These are phyloP conservation scores for Scolanthus callimorphus DNA, from an alignment of 92 coral and sea anemone species.

Conservation along the genomic window DNA sequence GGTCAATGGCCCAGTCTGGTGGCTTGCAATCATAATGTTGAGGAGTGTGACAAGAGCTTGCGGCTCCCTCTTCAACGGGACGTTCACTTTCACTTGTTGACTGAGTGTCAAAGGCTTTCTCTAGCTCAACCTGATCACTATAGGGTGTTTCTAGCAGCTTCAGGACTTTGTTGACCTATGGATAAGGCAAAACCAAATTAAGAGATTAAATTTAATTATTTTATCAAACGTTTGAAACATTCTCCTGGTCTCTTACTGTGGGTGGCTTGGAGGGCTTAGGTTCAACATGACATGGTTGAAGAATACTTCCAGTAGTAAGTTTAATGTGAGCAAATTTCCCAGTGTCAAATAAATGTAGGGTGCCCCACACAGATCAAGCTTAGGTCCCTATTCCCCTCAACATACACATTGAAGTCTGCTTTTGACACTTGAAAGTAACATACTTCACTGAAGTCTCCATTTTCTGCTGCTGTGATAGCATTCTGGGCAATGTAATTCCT, in stretches of 20 bases:
- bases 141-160: conserved; percentile 84
- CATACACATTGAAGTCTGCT: background rate
- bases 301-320: background rate
- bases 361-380: too few species aligned
- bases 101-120: conserved; percentile 10
- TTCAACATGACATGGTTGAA: background rate
- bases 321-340: too few species aligned
- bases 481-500: conserved; percentile 98
- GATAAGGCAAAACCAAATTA: background rate
- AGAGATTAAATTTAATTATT: too few species aligned
- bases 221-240: too few species aligned
- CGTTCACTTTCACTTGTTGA: conserved; percentile 1
- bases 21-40: conserved; percentile 90
- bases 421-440: background rate
- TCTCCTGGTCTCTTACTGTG: too few species aligned
- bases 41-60: conserved; percentile 52
- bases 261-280: too few species aligned
- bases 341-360: too few species aligned
- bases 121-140: conserved; percentile 48
- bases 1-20: conserved; percentile 84
- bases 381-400: too few species aligned
- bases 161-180: conserved; percentile 73
- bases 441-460: conserved; percentile 91
- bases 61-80: conserved; percentile 4
- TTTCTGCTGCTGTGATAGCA: conserved; percentile 94